These are phyloP conservation scores for Teleopsis dalmanni DNA, from an alignment of 1,140 invertebrate genomes.

Conservation along the genomic window DNA sequence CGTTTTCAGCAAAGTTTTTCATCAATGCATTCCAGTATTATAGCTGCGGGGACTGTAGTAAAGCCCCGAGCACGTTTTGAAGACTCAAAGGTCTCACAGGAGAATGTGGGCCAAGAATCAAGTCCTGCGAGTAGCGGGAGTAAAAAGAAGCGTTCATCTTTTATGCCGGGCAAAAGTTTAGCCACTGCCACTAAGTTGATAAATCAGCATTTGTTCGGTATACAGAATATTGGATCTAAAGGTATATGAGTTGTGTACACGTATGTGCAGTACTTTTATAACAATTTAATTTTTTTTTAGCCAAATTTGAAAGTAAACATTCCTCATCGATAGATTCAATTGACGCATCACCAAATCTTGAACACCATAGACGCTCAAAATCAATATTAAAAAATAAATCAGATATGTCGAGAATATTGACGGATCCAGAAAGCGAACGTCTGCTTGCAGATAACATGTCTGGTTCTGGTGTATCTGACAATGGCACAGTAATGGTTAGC, in stretches of 20 bases:
- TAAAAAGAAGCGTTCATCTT: conserved; percentile 49
- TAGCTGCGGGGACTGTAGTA: background rate
- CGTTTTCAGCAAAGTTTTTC: conserved; percentile 65
- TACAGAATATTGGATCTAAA: conserved; percentile 50
- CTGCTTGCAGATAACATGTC: conserved; percentile 60
- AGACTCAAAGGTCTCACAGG: conserved; percentile 47
- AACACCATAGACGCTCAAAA: conserved; percentile 59
- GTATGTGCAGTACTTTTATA: background rate
- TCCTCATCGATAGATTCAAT: conserved; percentile 65
- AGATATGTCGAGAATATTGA: conserved; percentile 47
- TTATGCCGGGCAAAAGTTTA: conserved; percentile 57
- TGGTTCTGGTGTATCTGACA: conserved; percentile 46
- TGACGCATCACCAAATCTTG: conserved; percentile 56
- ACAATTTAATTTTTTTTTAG: conserved; percentile 13
- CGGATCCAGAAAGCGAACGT: conserved; percentile 69
- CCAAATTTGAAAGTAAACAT: conserved; percentile 54
- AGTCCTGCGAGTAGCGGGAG: conserved; percentile 16
- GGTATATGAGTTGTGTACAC: conserved; percentile 28
- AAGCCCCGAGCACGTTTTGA: conserved; percentile 37
- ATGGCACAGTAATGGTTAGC: conserved; percentile 42
- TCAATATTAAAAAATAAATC: conserved; percentile 72
- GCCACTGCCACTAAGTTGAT: conserved; percentile 64
- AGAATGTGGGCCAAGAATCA: conserved; percentile 44
- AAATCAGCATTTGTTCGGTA: conserved; percentile 66
- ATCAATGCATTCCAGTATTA: conserved; percentile 17